Percentiles rank a stretch among this genome's conserved stretches.
phyloP scores from a whole-genome alignment of 2,113 vertebrate species.

The Vimba vimba region DNA sequence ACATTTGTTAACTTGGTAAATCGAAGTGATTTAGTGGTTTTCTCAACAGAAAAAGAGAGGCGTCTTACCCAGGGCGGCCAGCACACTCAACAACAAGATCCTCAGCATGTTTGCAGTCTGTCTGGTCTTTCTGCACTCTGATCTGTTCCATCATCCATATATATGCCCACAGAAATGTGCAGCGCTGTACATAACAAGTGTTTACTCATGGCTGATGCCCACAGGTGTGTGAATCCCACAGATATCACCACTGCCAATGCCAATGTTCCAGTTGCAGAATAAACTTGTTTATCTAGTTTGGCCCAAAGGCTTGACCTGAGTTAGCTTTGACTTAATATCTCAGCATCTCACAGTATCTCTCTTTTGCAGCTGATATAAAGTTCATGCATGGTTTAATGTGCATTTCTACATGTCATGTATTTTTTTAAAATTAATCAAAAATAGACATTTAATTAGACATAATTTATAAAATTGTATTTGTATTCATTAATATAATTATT shows the following conservation, averaged over 20 bases:
- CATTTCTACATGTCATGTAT: too few species aligned
- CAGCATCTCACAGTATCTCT: background rate
- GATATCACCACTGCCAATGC: slow-evolving; percentile 40
- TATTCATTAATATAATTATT: too few species aligned
- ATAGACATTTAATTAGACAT: too few species aligned
- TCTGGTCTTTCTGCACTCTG: slow-evolving; percentile 43
- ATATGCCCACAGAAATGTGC: background rate
- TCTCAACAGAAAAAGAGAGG: background rate
- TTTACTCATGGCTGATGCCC: background rate
- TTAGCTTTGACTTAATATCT: background rate
- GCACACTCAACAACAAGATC: slow-evolving; percentile 74
- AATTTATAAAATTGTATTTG: too few species aligned
- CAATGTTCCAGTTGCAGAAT: background rate
- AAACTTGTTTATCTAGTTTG: background rate
- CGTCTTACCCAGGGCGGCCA: slow-evolving; percentile 80
- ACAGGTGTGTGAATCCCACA: slow-evolving; percentile 41
- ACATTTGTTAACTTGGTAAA: background rate
- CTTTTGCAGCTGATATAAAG: background rate
- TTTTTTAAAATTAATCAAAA: too few species aligned
- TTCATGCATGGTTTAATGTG: background rate
- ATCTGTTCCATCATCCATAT: background rate
- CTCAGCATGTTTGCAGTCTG: slow-evolving; percentile 75
- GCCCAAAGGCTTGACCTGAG: background rate
- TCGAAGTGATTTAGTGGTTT: background rate
- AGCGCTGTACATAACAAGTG: background rate